These are phyloP conservation scores for Luperina nickerlii DNA, from an alignment of 2,888 invertebrate species.

Conservation along the genomic window DNA sequence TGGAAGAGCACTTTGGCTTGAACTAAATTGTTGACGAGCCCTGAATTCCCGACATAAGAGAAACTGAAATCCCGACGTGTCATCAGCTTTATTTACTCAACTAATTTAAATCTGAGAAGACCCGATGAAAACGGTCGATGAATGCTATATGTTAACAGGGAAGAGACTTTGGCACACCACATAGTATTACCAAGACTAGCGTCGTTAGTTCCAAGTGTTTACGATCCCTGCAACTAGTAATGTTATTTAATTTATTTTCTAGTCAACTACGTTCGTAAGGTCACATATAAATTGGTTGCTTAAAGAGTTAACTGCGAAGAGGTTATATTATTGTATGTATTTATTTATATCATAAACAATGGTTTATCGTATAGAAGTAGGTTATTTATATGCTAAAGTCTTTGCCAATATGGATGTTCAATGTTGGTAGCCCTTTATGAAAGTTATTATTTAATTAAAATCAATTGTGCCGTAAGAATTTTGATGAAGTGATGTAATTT, in stretches of 20 bases:
- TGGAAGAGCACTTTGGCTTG: conserved; percentile 23
- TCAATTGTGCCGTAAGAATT: conserved; percentile 14
- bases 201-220: conserved; percentile 54
- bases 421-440: conserved; percentile 17
- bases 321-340: conserved; percentile 49
- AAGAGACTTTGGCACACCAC: conserved; percentile 53
- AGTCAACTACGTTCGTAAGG: conserved; percentile 55
- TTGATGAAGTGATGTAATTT: conserved; percentile 47
- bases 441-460: conserved; percentile 15
- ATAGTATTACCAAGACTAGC: conserved; percentile 21
- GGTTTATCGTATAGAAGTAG: conserved; percentile 20
- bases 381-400: conserved; percentile 40
- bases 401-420: conserved; percentile 39
- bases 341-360: conserved; percentile 42
- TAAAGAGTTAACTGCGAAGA: conserved; percentile 53
- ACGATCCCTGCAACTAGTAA: conserved; percentile 52
- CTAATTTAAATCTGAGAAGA: conserved; percentile 50
- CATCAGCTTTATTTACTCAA: conserved; percentile 56
- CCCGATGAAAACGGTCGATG: conserved; percentile 49
- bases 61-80: conserved; percentile 42
- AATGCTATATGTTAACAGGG: conserved; percentile 36
- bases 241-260: conserved; percentile 63
- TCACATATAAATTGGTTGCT: conserved; percentile 63
- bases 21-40: conserved; percentile 34
- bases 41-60: conserved; percentile 34